A percentile compares a stretch with the other conserved stretches of the same genome.
Conservation (phyloP, 2,797 vertebrate genomes). For the Choloepus didactylus region DNA sequence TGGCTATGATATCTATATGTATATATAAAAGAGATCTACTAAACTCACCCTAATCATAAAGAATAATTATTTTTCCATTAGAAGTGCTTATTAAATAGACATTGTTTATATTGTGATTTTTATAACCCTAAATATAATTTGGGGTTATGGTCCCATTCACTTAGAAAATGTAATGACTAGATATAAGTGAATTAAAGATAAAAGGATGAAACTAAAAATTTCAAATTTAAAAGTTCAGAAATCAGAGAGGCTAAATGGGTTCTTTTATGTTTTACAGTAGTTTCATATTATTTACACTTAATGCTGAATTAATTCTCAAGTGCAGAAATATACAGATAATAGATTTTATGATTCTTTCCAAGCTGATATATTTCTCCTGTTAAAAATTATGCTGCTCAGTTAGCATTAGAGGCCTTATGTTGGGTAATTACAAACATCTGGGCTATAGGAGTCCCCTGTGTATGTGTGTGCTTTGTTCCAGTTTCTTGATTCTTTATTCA, state of each 20-base stretch:
- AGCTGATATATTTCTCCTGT: slow-evolving; percentile 72
- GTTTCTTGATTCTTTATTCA: slow-evolving; percentile 70
- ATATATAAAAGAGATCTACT: slow-evolving; percentile 62
- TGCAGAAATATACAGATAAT: slow-evolving; percentile 55
- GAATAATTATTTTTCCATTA: slow-evolving; percentile 75
- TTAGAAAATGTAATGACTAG: slow-evolving; percentile 65
- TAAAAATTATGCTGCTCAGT: slow-evolving; percentile 85
- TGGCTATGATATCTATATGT: slow-evolving; percentile 58
- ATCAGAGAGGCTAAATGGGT: background rate
- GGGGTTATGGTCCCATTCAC: slow-evolving; percentile 38
- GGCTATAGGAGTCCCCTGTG: slow-evolving; percentile 33
- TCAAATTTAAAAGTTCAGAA: background rate
- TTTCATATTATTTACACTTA: slow-evolving; percentile 49
- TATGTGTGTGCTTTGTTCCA: slow-evolving; percentile 49
- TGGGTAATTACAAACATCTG: slow-evolving; percentile 68
- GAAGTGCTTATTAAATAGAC: slow-evolving; percentile 69
- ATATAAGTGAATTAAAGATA: slow-evolving; percentile 29
- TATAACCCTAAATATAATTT: slow-evolving; percentile 70
- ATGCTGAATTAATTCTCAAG: slow-evolving; percentile 50
- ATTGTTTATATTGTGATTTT: slow-evolving; percentile 68
- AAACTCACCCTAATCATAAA: slow-evolving; percentile 70
- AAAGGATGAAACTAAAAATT: slow-evolving; percentile 59
- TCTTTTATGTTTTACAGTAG: slow-evolving; percentile 53
- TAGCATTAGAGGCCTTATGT: slow-evolving; percentile 87
- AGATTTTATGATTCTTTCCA: slow-evolving; percentile 74